These are phyloP conservation scores for chimpanzee (Pan troglodytes) DNA, from an alignment of 2,113 vertebrate species.

Conservation along the genomic window NHGRI_mPanTro3-v2.1_pri NC_072398.2:219922001-219922500, in stretches of 20 bases:
- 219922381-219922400: fast-evolving
- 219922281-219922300: not conserved
- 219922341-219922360: not conserved
- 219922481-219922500: no score
- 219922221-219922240: not conserved
- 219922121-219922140: not conserved
- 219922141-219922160: not conserved
- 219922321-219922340: not conserved
- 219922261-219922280: not conserved
- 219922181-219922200: not conserved
- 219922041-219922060: not conserved
- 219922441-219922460: no score
- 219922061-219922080: not conserved
- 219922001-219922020: not conserved
- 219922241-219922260: not conserved
- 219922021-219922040: not conserved
- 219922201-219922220: not conserved
- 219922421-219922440: no score
- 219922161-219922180: not conserved
- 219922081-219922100: not conserved
- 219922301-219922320: not conserved
- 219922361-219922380: not conserved
- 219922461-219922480: no score
- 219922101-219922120: no score
- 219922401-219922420: not conserved